Percentiles rank a stretch among this genome's conserved stretches.
These are phyloP conservation scores for Melieria picta DNA, from an alignment of 2,888 invertebrate species.

Conservation along the genomic window DNA sequence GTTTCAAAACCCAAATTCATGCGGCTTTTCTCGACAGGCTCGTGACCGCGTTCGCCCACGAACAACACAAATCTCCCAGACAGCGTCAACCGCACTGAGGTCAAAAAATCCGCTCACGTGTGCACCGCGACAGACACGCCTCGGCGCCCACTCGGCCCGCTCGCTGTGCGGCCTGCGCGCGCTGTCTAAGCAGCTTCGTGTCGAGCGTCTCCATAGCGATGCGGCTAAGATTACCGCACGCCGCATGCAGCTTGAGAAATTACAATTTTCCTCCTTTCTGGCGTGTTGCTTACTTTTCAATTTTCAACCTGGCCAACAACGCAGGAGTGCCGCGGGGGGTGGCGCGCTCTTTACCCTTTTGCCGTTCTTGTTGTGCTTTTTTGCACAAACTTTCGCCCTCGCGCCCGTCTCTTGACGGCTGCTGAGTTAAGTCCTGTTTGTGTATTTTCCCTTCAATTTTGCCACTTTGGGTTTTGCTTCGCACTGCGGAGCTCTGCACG, in stretches of 20 bases:
- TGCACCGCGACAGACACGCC: neutral
- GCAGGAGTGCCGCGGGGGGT: neutral
- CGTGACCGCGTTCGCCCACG: too few relatives aligned
- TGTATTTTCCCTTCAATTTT: conserved; percentile 10
- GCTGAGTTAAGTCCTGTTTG: neutral
- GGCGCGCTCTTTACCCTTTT: neutral
- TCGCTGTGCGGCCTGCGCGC: neutral
- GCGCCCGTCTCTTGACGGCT: conserved; percentile 16
- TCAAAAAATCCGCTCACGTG: too few relatives aligned
- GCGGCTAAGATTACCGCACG: conserved; percentile 8
- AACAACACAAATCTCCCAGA: too few relatives aligned
- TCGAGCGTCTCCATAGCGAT: neutral
- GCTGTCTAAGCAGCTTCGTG: neutral
- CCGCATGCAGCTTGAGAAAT: conserved; percentile 52
- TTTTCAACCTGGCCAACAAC: neutral
- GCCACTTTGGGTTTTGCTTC: neutral
- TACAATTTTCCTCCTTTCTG: conserved; percentile 50
- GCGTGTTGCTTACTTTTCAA: conserved; percentile 17
- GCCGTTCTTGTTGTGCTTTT: neutral
- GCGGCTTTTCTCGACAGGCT: too few relatives aligned
- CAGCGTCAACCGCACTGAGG: too few relatives aligned
- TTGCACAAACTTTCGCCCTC: neutral
- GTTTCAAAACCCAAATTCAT: too few relatives aligned
- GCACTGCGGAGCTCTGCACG: too few relatives aligned
- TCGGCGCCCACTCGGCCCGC: neutral